Evolutionary conservation across 2,113 vertebrate genomes (phyloP), one percentile per base, ranked within the genome.

Genomic region (Gobio gobio): DNA sequence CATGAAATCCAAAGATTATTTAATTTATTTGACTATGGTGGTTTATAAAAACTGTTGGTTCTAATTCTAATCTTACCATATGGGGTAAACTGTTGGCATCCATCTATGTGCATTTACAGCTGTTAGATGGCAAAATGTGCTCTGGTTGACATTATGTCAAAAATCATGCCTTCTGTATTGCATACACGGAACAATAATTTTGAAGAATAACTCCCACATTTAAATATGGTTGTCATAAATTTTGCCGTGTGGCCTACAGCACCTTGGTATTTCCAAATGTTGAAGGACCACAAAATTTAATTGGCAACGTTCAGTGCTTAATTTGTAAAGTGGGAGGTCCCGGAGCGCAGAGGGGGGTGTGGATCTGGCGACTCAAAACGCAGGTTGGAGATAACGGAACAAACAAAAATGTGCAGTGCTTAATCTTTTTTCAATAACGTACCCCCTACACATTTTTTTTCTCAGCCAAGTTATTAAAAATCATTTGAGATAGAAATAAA

Each of bases 261-360:
- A 47, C 40, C 22, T 73, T 47, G 12, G 5, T 24, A 16, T 74
- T 74, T 74, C 43, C 0, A 49, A 74, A 74, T 74, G 4, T 63
- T 1, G 12, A 13, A 12, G 59, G n/a, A 63, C n/a, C 12, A 16
- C 68, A 40, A 10, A 5, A 26, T 49, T 49, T 74, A n/a, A 74
- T 45, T 74, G 72, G 13, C 77, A 78, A 14, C 36, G 13, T 10
- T 78, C n/a, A n/a, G n/a, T n/a, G n/a, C n/a, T n/a, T n/a, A n/a
- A n/a, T n/a, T n/a, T n/a, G n/a, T n/a, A n/a, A n/a, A n/a, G n/a
- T n/a, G n/a, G n/a, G n/a, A n/a, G n/a, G n/a, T n/a, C n/a, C n/a
- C n/a, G n/a, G n/a, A n/a, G n/a, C n/a, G n/a, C n/a, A n/a, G n/a
- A n/a, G n/a, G n/a, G n/a, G n/a, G n/a, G n/a, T n/a, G n/a, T n/a